Percentiles rank a stretch among this genome's conserved stretches.
These are phyloP conservation scores for Pseudochirops corinnae DNA, from an alignment of 2,797 vertebrate species.

Conservation along the genomic window DNA sequence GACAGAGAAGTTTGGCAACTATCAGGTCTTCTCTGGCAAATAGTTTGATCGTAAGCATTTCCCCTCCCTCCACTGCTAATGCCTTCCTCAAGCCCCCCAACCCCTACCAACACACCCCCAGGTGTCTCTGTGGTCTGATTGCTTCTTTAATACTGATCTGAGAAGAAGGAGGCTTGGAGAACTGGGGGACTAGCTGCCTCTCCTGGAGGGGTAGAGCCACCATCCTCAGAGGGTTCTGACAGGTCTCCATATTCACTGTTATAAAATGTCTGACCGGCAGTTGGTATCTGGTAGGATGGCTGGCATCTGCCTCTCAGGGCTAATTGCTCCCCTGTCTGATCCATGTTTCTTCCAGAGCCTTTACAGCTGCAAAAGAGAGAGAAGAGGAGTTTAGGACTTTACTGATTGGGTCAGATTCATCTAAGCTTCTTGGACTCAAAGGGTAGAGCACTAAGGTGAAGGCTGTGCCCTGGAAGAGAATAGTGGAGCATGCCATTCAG, in stretches of 20 bases:
- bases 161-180: slow-evolving; percentile 81
- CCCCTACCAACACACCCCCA: background rate
- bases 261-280: slow-evolving; percentile 96
- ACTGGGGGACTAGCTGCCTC: slow-evolving; percentile 79
- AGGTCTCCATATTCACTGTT: slow-evolving; percentile 97
- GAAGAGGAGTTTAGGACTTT: accelerated
- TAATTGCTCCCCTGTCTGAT: slow-evolving; percentile 83
- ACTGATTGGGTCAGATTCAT: background rate
- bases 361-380: slow-evolving; percentile 83
- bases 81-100: background rate
- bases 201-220: slow-evolving; percentile 73
- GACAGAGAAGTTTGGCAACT: background rate
- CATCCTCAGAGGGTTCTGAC: slow-evolving; percentile 87
- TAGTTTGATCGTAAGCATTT: background rate
- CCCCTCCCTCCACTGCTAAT: background rate
- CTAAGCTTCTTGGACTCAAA: background rate
- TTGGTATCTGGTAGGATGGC: slow-evolving; percentile 87
- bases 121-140: slow-evolving; percentile 40
- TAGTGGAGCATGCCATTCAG: background rate
- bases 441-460: accelerated
- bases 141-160: slow-evolving; percentile 81
- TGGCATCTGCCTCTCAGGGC: slow-evolving; percentile 84
- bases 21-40: background rate
- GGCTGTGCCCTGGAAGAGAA: background rate
- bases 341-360: slow-evolving; percentile 86